A percentile compares a stretch with the other conserved stretches of the same genome.
These are phyloP conservation scores for Pyrocoelia pectoralis DNA, from an alignment of 2,888 invertebrate species.

Conservation along the genomic window DNA sequence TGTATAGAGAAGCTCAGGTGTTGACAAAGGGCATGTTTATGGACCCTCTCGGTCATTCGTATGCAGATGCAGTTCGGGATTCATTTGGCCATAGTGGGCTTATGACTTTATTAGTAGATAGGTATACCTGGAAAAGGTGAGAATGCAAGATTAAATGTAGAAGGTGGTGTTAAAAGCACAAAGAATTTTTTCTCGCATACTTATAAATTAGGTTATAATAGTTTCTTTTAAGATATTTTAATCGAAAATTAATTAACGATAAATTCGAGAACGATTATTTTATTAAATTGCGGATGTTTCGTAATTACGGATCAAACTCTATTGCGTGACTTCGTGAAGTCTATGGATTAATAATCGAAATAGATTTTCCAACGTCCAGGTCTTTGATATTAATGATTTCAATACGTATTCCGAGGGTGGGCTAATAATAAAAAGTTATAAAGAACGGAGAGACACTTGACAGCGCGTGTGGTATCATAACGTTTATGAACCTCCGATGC, in stretches of 20 bases:
- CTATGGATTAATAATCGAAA: constrained; percentile 10
- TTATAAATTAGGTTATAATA: neutral
- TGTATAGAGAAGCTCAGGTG: constrained; percentile 50
- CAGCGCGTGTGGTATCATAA: constrained; percentile 9
- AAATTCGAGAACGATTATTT: constrained; percentile 1
- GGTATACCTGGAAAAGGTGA: constrained; percentile 36
- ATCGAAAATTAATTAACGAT: constrained; percentile 3
- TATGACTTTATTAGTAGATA: constrained; percentile 53
- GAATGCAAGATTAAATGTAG: constrained; percentile 35
- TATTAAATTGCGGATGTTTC: constrained; percentile 4
- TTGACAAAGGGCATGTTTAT: constrained; percentile 57
- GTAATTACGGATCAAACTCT: constrained; percentile 7
- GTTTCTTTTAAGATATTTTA: neutral
- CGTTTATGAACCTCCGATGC: constrained; percentile 1
- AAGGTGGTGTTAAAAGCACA: constrained; percentile 15
- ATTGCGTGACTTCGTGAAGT: neutral
- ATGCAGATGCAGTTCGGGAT: constrained; percentile 48
- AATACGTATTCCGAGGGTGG: constrained; percentile 9
- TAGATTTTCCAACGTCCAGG: constrained; percentile 1
- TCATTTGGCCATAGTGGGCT: constrained; percentile 39
- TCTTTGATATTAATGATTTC: constrained; percentile 12
- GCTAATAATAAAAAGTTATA: constrained; percentile 10
- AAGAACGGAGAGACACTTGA: constrained; percentile 5
- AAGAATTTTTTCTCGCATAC: neutral
- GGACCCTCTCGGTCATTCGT: constrained; percentile 51